A percentile compares a stretch with the other conserved stretches of the same genome.
These are phyloP conservation scores for Ips nitidus DNA, from an alignment of 1,140 invertebrate genomes.

Conservation along the genomic window DNA sequence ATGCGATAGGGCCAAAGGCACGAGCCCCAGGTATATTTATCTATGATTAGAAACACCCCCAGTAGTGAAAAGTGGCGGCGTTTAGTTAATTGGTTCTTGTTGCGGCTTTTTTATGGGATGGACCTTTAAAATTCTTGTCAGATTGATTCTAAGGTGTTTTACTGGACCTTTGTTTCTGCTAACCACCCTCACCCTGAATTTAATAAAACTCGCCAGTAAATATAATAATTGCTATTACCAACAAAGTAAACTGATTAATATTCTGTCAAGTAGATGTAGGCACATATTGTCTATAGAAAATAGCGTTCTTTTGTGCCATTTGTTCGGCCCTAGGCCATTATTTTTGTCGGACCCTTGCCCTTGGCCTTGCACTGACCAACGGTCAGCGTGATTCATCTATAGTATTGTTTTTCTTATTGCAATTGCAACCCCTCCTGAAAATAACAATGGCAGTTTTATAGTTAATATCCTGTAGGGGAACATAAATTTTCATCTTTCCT, in stretches of 20 bases:
- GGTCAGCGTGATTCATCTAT: slow-evolving; percentile 22
- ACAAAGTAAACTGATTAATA: slow-evolving; percentile 16
- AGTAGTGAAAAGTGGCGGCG: slow-evolving; percentile 3
- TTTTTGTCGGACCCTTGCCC: slow-evolving; percentile 17
- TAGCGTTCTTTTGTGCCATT: slow-evolving; percentile 18
- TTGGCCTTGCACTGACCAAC: slow-evolving; percentile 27
- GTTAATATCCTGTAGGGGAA: too few relatives aligned
- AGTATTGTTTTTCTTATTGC: slow-evolving; percentile 18
- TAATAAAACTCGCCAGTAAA: too few relatives aligned
- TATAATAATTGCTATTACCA: neutral
- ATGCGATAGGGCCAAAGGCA: slow-evolving; percentile 12
- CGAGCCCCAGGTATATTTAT: slow-evolving; percentile 11
- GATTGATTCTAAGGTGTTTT: neutral
- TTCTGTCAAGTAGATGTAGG: slow-evolving; percentile 10
- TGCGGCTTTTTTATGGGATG: slow-evolving; percentile 6
- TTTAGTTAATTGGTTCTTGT: neutral
- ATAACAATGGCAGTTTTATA: neutral
- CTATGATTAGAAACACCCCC: slow-evolving; percentile 9
- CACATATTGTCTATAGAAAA: slow-evolving; percentile 20
- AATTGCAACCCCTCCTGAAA: neutral
- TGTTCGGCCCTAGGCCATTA: slow-evolving; percentile 20
- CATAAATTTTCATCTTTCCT: too few relatives aligned
- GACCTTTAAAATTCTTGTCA: neutral
- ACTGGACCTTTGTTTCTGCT: too few relatives aligned
- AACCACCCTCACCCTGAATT: too few relatives aligned